These are phyloP conservation scores for Trissolcus basalis DNA, from an alignment of 1,140 invertebrate genomes.

Conservation along the genomic window DNA sequence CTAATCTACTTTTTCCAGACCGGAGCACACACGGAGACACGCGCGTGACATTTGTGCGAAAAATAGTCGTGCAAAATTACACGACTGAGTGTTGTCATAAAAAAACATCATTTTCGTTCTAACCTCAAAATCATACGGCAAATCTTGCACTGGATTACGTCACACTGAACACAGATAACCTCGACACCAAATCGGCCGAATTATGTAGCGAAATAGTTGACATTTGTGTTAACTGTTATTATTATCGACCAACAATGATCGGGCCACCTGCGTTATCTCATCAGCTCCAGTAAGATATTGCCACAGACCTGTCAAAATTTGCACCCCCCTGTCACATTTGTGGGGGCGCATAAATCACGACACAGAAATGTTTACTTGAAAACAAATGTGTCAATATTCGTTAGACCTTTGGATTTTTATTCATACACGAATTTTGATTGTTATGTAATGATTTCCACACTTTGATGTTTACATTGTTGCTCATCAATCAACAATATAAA, in stretches of 20 bases:
- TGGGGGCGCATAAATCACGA: background rate
- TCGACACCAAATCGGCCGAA: conserved; percentile 29
- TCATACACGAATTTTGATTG: conserved; percentile 1
- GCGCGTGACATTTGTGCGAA: conserved; percentile 1
- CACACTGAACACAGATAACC: conserved; percentile 14
- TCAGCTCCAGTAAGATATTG: background rate
- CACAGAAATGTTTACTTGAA: background rate
- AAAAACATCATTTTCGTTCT: background rate
- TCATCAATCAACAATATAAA: conserved; percentile 12
- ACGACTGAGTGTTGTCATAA: background rate
- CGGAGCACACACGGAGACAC: background rate
- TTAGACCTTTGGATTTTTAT: background rate
- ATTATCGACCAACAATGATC: background rate
- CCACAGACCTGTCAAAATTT: background rate
- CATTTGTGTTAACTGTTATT: conserved; percentile 11
- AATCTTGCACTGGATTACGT: background rate
- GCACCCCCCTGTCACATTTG: background rate
- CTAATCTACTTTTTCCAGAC: background rate
- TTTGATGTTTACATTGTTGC: conserved; percentile 25
- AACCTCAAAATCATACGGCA: background rate
- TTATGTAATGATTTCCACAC: conserved; percentile 15
- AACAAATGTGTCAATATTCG: background rate
- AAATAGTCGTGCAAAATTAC: background rate
- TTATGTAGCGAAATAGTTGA: conserved; percentile 28
- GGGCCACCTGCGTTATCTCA: background rate